Evolutionary conservation across 2,888 invertebrate genomes (phyloP), one percentile per base, ranked within the genome.

Genomic region (Stegana nigrithorax): DNA sequence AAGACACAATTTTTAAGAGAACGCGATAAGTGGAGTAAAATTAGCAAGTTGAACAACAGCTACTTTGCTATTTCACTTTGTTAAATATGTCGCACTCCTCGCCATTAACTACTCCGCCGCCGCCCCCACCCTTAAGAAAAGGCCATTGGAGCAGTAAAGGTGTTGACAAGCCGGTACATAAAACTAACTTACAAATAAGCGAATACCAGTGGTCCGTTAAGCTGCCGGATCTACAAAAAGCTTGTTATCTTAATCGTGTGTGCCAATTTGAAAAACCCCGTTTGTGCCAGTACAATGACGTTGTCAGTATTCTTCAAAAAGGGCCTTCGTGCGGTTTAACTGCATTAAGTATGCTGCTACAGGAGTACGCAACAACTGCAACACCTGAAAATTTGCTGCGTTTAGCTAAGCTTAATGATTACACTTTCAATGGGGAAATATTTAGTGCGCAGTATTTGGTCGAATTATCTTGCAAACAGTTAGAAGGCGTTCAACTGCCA

Each of bases 371-470:
- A 4, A 83, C 89, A 53, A 86, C 86, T 61, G 87, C 89, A 4
- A 83, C 89, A n/a, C 86, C 88, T 25, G 86, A 91, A 62, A 87
- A 36, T 19, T 17, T 90, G 14, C 86, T 93, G 1, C 86, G 88
- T 64, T 87, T 89, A 69, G 92, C 94, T 1, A 88, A 89, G 81
- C 80, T 86, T 21, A 85, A 88, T 69, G 89, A 90, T 2, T 93
- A 89, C 75, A 93, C 93, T 2, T 90, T 90, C 71, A 92, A 94
- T 73, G 97, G 97, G 7, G 97, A 97, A 89, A 93, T 97, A 88
- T 93, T 95, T 78, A 92, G 93, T 84, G 92, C 91, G 26, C 88
- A 89, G 66, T 88, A 91, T 79, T 91, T 95, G 90, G 87, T 87
- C 6, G 86, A 88, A 67, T 83, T 86, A 17, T 67, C 81, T 7